phyloP scores from a whole-genome alignment of 1,140 invertebrate genomes.

The Cryptotermes secundus region DNA sequence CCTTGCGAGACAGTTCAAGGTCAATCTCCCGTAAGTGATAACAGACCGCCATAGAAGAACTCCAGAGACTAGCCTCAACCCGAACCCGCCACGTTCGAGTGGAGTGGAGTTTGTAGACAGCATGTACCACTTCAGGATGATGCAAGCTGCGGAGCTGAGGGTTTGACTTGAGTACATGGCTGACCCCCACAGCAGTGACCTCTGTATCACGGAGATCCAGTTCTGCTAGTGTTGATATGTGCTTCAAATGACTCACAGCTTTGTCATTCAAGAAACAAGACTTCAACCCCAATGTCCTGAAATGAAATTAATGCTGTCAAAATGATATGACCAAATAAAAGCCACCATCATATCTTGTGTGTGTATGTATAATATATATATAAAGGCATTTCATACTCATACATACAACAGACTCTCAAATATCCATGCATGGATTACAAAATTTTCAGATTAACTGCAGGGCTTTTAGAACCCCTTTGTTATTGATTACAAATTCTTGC shows the following conservation, averaged over 20 bases:
- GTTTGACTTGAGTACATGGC: slow-evolving; percentile 33
- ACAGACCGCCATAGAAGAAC: not conserved
- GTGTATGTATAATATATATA: too few species aligned
- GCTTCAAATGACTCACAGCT: slow-evolving; percentile 33
- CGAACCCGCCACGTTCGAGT: slow-evolving; percentile 24
- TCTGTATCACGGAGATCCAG: slow-evolving; percentile 37
- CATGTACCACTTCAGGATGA: slow-evolving; percentile 35
- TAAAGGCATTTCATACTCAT: too few species aligned
- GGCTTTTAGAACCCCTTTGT: too few species aligned
- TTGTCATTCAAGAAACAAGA: slow-evolving; percentile 37
- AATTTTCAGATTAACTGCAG: too few species aligned
- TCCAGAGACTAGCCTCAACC: slow-evolving; percentile 17
- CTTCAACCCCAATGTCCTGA: slow-evolving; percentile 34
- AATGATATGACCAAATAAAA: not conserved
- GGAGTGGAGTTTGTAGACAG: slow-evolving; percentile 35
- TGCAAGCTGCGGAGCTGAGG: slow-evolving; percentile 34
- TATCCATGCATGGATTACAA: too few species aligned
- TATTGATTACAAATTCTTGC: too few species aligned
- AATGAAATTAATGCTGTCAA: slow-evolving; percentile 19
- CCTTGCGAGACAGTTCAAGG: slow-evolving; percentile 30
- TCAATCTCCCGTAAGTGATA: slow-evolving; percentile 28
- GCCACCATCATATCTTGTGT: too few species aligned
- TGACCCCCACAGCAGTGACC: slow-evolving; percentile 34
- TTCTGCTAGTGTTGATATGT: slow-evolving; percentile 32
- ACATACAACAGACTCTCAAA: too few species aligned